These are phyloP conservation scores for Pteropus alecto DNA, from an alignment of 2,113 vertebrate genomes.

Conservation along the genomic window DNA sequence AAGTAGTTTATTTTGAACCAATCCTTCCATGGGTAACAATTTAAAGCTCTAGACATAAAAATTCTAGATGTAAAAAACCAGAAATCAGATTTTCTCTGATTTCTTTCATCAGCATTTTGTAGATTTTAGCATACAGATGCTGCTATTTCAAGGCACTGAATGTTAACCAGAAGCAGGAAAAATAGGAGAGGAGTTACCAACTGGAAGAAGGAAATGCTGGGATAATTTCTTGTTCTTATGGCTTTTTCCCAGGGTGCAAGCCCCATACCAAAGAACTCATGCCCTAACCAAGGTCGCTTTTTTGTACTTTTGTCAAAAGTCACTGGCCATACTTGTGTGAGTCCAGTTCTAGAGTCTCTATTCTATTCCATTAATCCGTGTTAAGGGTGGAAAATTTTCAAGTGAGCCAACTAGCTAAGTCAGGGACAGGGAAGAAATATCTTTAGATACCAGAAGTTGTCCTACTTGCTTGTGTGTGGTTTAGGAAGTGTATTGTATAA, in stretches of 20 bases:
- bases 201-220: background rate
- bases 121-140: too few relatives aligned
- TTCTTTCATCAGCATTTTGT: too few relatives aligned
- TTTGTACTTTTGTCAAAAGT: background rate
- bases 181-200: background rate
- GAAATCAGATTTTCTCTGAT: too few relatives aligned
- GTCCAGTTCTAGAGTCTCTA: background rate
- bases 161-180: background rate
- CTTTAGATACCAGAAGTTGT: too few relatives aligned
- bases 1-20: background rate
- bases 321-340: background rate
- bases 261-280: background rate
- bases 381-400: too few relatives aligned
- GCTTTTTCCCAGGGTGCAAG: background rate
- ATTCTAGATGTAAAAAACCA: background rate
- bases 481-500: too few relatives aligned
- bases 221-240: background rate
- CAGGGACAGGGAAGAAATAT: too few relatives aligned
- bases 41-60: background rate
- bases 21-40: background rate
- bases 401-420: too few relatives aligned
- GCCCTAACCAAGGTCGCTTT: background rate
- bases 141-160: background rate
- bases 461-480: too few relatives aligned
- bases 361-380: background rate